These are phyloP conservation scores for Neosilurus mollespiculum DNA, from an alignment of 2,797 vertebrate species.

Conservation along the genomic window DNA sequence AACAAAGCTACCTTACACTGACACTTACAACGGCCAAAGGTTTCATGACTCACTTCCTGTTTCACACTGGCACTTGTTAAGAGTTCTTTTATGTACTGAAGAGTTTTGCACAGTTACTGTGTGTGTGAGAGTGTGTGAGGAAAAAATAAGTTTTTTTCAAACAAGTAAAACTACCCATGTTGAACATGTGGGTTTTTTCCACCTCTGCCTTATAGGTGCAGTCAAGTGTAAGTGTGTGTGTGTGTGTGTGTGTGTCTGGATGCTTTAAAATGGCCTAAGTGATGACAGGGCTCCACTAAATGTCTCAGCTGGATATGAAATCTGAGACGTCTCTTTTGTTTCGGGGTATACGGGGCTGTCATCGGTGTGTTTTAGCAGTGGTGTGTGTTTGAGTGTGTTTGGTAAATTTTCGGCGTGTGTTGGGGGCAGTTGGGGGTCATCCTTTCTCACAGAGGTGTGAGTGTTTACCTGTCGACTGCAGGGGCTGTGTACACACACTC, in stretches of 20 bases:
- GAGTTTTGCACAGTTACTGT: not conserved
- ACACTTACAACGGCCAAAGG: not conserved
- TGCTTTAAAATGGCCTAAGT: slow-evolving; percentile 36
- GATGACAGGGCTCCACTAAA: slow-evolving; percentile 62
- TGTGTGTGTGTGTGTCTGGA: not conserved
- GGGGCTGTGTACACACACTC: not conserved
- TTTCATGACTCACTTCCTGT: slow-evolving; percentile 34
- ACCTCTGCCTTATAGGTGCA: not conserved
- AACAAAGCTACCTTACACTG: not conserved
- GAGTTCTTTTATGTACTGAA: not conserved
- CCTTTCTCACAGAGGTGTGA: slow-evolving; percentile 22
- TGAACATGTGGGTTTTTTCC: not conserved
- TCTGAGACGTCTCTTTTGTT: slow-evolving; percentile 52
- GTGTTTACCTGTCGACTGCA: not conserved
- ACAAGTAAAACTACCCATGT: not conserved
- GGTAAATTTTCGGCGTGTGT: slow-evolving; percentile 20
- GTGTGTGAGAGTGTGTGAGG: slow-evolving; percentile 26
- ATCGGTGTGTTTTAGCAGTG: slow-evolving; percentile 8
- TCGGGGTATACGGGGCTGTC: not conserved
- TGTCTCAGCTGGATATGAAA: slow-evolving; percentile 65
- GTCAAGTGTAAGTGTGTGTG: not conserved
- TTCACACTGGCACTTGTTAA: not conserved
- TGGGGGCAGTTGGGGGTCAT: not conserved
- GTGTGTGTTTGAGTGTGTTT: slow-evolving; percentile 47
- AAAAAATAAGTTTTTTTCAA: not conserved